A percentile compares a stretch with the other conserved stretches of the same genome.
These are phyloP conservation scores for Sardinella longiceps DNA, from an alignment of 2,797 vertebrate genomes.

Conservation along the genomic window DNA sequence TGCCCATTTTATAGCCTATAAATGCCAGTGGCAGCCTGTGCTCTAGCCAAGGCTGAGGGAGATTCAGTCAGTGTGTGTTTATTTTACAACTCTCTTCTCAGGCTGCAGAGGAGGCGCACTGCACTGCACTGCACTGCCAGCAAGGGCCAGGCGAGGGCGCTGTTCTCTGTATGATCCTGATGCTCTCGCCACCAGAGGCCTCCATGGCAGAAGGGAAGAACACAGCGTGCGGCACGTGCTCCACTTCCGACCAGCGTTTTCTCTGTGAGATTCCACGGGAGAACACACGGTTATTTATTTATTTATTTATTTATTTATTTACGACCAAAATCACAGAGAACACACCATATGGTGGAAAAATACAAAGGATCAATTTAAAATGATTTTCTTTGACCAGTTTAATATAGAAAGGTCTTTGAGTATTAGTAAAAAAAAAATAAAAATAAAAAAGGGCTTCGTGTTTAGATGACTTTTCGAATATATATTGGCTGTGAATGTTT, in stretches of 20 bases:
- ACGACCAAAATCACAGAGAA: background rate
- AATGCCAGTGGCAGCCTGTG: background rate
- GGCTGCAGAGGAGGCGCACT: background rate
- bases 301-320: no score
- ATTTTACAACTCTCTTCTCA: background rate
- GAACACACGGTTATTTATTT: background rate
- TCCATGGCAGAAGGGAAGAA: background rate
- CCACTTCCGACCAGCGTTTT: background rate
- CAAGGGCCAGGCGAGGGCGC: conserved; percentile 74
- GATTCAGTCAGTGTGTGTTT: background rate
- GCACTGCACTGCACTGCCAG: no score
- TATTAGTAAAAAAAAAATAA: no score
- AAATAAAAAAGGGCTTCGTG: background rate
- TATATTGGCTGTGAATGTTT: background rate
- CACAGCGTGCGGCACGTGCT: background rate
- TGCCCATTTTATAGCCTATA: background rate
- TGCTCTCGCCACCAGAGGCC: conserved; percentile 42
- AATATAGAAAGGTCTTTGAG: background rate
- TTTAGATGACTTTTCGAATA: background rate
- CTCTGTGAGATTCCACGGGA: background rate
- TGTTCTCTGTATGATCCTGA: conserved; percentile 72
- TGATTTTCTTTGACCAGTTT: background rate
- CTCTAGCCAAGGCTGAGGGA: background rate
- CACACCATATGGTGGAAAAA: background rate
- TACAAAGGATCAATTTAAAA: background rate